Conservation (phyloP, 2,113 vertebrate species). For the Dasypus novemcinctus region DNA sequence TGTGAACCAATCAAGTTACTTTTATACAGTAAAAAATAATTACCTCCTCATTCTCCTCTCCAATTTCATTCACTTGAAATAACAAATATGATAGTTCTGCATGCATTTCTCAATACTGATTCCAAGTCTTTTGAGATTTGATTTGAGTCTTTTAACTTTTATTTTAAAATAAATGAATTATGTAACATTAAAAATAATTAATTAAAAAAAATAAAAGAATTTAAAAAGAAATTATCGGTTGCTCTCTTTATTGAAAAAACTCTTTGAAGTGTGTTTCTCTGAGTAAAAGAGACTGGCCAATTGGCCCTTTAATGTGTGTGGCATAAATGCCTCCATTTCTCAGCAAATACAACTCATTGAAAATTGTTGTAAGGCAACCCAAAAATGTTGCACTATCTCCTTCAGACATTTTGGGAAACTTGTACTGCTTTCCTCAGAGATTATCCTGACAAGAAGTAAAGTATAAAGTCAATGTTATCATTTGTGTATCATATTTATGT, state of each 20-base stretch:
- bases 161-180: not conserved
- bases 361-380: too few species aligned
- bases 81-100: not conserved
- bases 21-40: too few species aligned
- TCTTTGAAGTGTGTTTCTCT: too few species aligned
- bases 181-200: not conserved
- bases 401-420: not conserved
- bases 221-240: not conserved
- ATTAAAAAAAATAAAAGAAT: too few species aligned
- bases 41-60: not conserved
- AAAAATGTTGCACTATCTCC: not conserved
- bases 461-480: not conserved
- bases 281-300: too few species aligned
- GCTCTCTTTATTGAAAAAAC: too few species aligned
- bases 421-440: not conserved
- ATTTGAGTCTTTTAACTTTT: too few species aligned
- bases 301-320: too few species aligned
- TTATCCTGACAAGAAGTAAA: not conserved
- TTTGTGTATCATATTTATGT: not conserved
- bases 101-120: not conserved
- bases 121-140: not conserved
- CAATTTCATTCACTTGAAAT: not conserved
- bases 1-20: too few species aligned
- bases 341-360: too few species aligned
- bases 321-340: too few species aligned